Conservation (phyloP, 2,888 invertebrate species). For the Epicampocera succincta region DNA sequence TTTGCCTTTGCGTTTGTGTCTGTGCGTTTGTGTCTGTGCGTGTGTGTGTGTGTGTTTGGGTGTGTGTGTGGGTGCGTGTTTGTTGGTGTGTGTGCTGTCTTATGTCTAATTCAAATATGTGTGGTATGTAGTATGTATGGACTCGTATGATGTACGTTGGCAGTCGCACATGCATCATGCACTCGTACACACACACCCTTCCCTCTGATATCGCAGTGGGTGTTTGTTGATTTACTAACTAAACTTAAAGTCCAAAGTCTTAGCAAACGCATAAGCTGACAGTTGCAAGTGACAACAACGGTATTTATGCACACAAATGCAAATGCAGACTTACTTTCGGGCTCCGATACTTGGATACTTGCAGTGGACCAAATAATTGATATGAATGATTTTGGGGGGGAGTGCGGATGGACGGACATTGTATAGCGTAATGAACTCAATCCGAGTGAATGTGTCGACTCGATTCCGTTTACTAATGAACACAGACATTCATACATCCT, state of each 20-base stretch:
- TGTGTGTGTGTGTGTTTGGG: neutral
- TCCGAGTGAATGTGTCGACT: neutral
- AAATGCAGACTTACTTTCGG: neutral
- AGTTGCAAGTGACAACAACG: slow-evolving; percentile 60
- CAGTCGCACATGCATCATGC: too few relatives aligned
- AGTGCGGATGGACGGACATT: neutral
- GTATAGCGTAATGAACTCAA: slow-evolving; percentile 1
- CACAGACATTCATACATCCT: neutral
- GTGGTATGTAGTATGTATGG: too few relatives aligned
- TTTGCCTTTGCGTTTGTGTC: slow-evolving; percentile 19
- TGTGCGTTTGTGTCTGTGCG: neutral
- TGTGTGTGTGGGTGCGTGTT: slow-evolving; percentile 2
- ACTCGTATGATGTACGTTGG: too few relatives aligned
- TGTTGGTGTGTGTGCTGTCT: neutral
- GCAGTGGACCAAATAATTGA: slow-evolving; percentile 5
- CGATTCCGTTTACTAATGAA: neutral
- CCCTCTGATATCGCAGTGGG: too few relatives aligned
- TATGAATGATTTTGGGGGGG: slow-evolving; percentile 7
- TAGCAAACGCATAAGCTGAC: slow-evolving; percentile 52
- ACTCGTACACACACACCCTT: too few relatives aligned
- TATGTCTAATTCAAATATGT: too few relatives aligned
- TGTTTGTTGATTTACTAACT: slow-evolving; percentile 45
- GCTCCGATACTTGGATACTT: neutral
- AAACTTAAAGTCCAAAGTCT: slow-evolving; percentile 44
- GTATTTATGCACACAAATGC: slow-evolving; percentile 31